phyloP scores from a whole-genome alignment of 2,888 invertebrate species.

The Teleogryllus oceanicus region DNA sequence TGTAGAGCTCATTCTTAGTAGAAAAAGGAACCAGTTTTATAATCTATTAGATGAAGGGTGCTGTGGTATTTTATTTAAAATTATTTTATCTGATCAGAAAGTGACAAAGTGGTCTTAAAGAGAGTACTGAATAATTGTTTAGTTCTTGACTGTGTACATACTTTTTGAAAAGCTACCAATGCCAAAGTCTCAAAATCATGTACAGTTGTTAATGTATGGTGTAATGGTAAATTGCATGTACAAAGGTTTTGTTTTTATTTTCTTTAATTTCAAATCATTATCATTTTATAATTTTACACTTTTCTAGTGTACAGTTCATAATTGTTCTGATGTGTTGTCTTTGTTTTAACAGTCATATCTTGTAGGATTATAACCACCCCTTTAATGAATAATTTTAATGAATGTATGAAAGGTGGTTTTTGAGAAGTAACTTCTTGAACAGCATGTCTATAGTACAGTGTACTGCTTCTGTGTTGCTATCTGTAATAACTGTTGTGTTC shows the following conservation, averaged over 20 bases:
- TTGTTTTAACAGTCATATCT: background rate
- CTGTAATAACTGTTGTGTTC: conserved; percentile 1
- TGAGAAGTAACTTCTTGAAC: background rate
- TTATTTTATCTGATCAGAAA: no score
- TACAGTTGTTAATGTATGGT: background rate
- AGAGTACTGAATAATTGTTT: background rate
- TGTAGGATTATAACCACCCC: background rate
- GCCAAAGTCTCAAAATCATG: background rate
- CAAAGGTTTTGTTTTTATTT: conserved; percentile 3
- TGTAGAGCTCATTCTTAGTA: no score
- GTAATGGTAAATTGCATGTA: background rate
- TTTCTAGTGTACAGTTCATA: background rate
- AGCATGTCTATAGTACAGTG: background rate
- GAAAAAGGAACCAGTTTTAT: no score
- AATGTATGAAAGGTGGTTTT: background rate
- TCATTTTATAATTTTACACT: background rate
- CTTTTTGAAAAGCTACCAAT: background rate
- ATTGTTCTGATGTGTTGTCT: background rate
- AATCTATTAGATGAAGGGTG: no score
- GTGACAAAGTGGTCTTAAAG: no score
- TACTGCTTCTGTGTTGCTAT: background rate
- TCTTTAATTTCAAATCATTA: background rate
- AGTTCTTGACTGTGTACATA: background rate
- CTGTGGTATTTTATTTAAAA: no score
- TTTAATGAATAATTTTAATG: background rate